Base-by-base conservation (phyloP, 1,140 invertebrate species). In the Bombus huntii region DNA sequence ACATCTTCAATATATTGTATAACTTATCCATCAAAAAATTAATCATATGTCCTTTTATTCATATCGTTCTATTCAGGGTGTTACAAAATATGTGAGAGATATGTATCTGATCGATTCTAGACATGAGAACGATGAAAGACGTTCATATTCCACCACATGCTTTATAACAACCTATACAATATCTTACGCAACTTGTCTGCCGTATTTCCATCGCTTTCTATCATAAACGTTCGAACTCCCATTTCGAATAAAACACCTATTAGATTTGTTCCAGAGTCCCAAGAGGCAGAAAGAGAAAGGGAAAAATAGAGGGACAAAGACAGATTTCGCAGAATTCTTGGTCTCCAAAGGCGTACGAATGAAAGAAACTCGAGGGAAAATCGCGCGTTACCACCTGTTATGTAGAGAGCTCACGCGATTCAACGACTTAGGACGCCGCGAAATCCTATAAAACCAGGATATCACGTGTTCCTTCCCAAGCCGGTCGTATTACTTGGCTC, bases 331-430 rank as follows among this genome's bases (percentile, higher is more conserved):
- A 57, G 79, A 34, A 72, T 76, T 70, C 47, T 72, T 80, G 62
- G 53, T 5, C 65, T n/a, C 47, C 13, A 34, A 59, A 87, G 66
- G 73, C 13, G 31, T 66, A 39, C 47, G 62, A 39, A 15, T 6
- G 65, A 53, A 66, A 34, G 42, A 18, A 42, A 76, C 72, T 31
- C 31, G 42, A 80, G 42, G n/a, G 47, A 66, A 39, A 86, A 78
- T 59, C 12, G 44, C 18, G 62, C 77, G 59, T 79, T 87, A 34
- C 75, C 87, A 81, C 78, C 79, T 88, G 83, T 88, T 88, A 85
- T 81, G 39, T 53, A 66, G 74, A 42, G 75, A 81, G 42, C 65
- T 85, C 82, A 68, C 81, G 77, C 87, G 83, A 89, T 89, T 86
- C 74, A 31, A 70, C 87, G 83, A 89, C 79, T 89, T 82, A 88